These are phyloP conservation scores for Progne subis DNA, from an alignment of 2,113 vertebrate species.

Conservation along the genomic window DNA sequence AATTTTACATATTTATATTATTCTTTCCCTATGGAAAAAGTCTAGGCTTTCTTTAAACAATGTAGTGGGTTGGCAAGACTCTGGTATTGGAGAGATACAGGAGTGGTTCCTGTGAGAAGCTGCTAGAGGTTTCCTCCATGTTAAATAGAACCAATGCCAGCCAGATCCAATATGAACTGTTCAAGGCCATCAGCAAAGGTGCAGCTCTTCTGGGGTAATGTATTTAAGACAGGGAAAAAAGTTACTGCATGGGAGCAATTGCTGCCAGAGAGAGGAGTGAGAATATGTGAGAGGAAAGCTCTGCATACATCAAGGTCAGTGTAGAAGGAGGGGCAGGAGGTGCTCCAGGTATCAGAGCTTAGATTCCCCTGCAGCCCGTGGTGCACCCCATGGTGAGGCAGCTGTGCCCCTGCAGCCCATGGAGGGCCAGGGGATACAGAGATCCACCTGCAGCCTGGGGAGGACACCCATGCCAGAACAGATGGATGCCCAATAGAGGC, in stretches of 20 bases:
- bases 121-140: not conserved
- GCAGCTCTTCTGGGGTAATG: not conserved
- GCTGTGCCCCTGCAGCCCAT: not conserved
- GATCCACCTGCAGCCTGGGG: rapidly evolving
- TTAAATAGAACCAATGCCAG: not conserved
- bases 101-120: not conserved
- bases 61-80: not conserved
- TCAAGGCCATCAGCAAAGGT: not conserved
- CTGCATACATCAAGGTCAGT: not conserved
- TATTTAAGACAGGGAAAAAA: not conserved
- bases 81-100: not conserved
- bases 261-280: not conserved
- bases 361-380: not conserved
- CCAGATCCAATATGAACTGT: not conserved
- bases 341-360: rapidly evolving
- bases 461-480: not conserved
- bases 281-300: not conserved
- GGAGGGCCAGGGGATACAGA: rapidly evolving
- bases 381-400: not conserved
- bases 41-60: not conserved
- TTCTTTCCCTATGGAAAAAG: not conserved
- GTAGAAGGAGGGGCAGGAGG: not conserved
- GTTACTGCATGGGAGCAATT: not conserved
- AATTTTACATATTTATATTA: not conserved
- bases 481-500: rapidly evolving